Evolutionary conservation across 2,797 vertebrate genomes (phyloP).

Genomic region (Hafferia zeledoni): DNA sequence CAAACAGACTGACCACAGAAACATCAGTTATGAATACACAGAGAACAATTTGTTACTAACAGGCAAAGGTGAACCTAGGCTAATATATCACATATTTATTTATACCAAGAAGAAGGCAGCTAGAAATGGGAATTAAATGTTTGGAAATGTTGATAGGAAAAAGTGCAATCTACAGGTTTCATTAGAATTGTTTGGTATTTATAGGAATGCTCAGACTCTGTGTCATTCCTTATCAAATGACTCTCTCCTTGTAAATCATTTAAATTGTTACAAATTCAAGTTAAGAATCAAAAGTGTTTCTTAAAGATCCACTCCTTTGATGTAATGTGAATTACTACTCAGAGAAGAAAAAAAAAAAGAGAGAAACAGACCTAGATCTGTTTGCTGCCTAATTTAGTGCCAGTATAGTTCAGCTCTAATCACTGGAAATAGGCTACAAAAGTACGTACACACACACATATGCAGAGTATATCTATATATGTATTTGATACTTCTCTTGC

Average conservation of each 20-base stretch:
- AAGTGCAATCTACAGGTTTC: constrained; percentile 5
- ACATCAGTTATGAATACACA: not conserved
- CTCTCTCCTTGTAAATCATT: constrained; percentile 37
- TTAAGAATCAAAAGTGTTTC: constrained; percentile 1
- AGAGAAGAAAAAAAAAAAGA: not conserved
- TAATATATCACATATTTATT: not conserved
- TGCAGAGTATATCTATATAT: not conserved
- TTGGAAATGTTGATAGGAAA: not conserved
- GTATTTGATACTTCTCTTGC: not conserved
- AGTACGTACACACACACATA: not conserved
- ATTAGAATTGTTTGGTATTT: constrained; percentile 13
- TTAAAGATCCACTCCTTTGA: constrained; percentile 16
- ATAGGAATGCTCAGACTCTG: constrained; percentile 15
- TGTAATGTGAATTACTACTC: not conserved
- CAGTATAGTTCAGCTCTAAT: not conserved
- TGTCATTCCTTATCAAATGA: constrained; percentile 44
- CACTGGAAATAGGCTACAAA: not conserved
- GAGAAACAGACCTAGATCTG: not conserved
- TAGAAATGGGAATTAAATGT: constrained; percentile 15
- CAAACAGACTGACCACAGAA: not conserved
- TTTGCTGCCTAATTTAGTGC: not conserved
- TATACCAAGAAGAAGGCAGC: not conserved
- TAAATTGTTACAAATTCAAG: constrained; percentile 45
- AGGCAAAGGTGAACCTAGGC: constrained; percentile 12
- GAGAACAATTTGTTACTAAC: constrained; percentile 21